Percentiles rank a stretch among this genome's conserved stretches.
Conservation (phyloP, 2,888 invertebrate genomes). For the Pandemis corylana region DNA sequence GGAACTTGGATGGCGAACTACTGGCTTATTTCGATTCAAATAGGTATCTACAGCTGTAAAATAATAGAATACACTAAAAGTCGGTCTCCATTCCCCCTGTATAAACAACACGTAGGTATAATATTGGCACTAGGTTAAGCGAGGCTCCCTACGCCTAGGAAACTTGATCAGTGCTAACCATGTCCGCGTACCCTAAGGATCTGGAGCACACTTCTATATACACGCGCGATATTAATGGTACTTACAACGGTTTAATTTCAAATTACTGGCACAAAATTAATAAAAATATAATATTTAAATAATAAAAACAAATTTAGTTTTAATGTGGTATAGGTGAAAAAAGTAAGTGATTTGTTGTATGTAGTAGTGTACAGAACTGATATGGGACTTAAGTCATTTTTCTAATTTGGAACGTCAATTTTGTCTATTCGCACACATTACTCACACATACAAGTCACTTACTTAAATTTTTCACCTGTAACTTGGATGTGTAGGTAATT, state of each 20-base stretch:
- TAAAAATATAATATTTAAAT: not conserved
- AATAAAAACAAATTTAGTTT: not conserved
- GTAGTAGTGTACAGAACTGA: too few species aligned
- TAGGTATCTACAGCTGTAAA: not conserved
- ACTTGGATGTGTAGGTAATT: too few species aligned
- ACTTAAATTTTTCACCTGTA: too few species aligned
- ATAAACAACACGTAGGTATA: constrained; percentile 23
- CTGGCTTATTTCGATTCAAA: not conserved
- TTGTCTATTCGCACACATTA: too few species aligned
- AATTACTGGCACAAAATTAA: not conserved
- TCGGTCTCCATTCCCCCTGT: constrained; percentile 17
- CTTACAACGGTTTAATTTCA: not conserved
- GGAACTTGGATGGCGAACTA: too few species aligned
- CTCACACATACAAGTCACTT: too few species aligned
- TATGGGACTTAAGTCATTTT: too few species aligned
- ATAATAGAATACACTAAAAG: not conserved
- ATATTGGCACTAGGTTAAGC: constrained; percentile 31
- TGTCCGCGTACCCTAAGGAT: constrained; percentile 67
- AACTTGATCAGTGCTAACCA: constrained; percentile 49
- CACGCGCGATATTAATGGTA: constrained; percentile 84
- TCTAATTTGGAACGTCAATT: too few species aligned
- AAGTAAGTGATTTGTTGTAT: too few species aligned
- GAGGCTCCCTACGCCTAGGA: constrained; percentile 21
- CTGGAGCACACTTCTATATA: constrained; percentile 88
- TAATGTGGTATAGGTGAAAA: too few species aligned